Evolutionary conservation across 2,888 invertebrate species (phyloP), one percentile per base, ranked within the genome.

Genomic region (Drosophila meridionalis): DNA sequence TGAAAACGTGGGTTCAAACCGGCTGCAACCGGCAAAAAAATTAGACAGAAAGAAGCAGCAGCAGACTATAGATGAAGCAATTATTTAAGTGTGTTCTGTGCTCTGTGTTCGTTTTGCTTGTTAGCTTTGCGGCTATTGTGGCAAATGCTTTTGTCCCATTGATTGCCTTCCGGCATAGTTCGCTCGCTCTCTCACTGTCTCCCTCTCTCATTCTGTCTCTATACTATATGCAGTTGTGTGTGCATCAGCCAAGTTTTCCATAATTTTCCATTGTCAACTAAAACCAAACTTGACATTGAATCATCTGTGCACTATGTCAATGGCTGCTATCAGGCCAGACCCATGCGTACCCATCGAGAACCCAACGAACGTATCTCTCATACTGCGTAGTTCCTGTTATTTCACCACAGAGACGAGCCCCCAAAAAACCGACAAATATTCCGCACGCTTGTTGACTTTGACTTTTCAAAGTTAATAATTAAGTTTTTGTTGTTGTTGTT

Each of bases 341-440:
- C 42, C 42, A 6, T 1, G 12, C 12, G 36, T 26, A 42, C 57
- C 30, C 57, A 32, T 20, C 32, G 12, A 50, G 5, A 8, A 20
- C 30, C 57, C 57, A 57, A 7, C 40, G 40, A 57, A 7, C 40
- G 40, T 55, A 55, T n/a, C 55, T 38, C 26, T 32, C 42, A 11
- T 43, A 48, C 47, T 50, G 57, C 64, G 57, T 57, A 56, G 40
- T 72, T 53, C 56, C 30, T 20, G 14, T 30, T 87, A 85, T 90
- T 85, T 83, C 86, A 90, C 78, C 80, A 89, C 68, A 82, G 83
- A 60, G 85, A 85, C 85, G 90, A 90, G 85, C 85, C 85, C 90
- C 90, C 88, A 89, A 90, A 69, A 28, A 50, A n/a, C 11, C 38
- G 7, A 6, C n/a, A 12, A 32, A 48, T 1, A 50, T 50, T 11